Evolutionary conservation across 1,140 invertebrate species (phyloP), one percentile per base, ranked within the genome.

Genomic region (Heliconius melpomene): DNA sequence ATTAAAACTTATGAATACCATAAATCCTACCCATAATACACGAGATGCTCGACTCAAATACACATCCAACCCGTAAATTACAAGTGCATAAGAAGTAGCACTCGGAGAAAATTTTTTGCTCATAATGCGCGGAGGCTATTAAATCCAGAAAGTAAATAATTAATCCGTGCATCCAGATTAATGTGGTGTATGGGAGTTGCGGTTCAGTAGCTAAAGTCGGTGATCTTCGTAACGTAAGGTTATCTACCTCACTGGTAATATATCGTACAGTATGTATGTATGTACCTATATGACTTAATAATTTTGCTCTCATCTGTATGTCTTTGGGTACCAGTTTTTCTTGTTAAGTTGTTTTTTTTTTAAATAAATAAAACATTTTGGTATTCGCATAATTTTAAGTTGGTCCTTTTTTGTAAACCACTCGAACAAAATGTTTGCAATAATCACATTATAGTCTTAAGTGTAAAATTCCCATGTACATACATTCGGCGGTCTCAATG

Each of bases 151-250:
- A 71, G 60, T 72, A 75, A 71, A 79, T 74, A 75, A 72, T 77
- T 77, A 77, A 77, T 71, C 66, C 66, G 70, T 77, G 66, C 75
- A 71, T 77, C 71, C 36, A 77, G 75, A 77, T 77, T 71, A 71
- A 77, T 66, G 66, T 72, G 70, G 6, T 77, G 40, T 72, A 46
- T 29, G 29, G 29, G 76, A 23, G 76, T 72, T 77, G 70, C 76
- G 76, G 76, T 77, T 77, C 76, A 77, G 76, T 77, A 72, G 76
- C 60, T 50, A 54, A 71, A 54, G 71, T 70, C 40, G 76, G 66
- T 72, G 76, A 72, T 77, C 40, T 71, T 29, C 29, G 29, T 16
- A 54, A 72, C 26, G 26, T 18, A 54, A 72, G 76, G 76, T 72
- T 77, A 5, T 77, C 76, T 77, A 77, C 76, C 76, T 77, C 60